Conservation (phyloP, 2,113 vertebrate species). For the Nothobranchius kuhntae region DNA sequence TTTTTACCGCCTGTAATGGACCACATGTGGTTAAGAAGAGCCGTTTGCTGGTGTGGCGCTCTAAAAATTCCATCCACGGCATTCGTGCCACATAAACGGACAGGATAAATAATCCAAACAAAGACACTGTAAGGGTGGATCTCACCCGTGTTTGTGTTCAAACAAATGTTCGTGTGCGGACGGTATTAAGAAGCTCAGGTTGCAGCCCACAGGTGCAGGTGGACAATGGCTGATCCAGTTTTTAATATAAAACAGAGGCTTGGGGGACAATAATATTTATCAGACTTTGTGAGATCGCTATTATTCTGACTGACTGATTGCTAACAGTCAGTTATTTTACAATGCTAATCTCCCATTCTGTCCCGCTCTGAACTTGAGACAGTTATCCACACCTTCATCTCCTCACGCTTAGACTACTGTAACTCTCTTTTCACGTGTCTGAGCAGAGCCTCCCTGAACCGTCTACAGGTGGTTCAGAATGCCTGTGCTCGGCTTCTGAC, state of each 20-base stretch:
- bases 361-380: too few species aligned
- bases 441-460: too few species aligned
- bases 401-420: too few species aligned
- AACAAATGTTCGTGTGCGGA: constrained; percentile 36
- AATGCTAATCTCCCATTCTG: too few species aligned
- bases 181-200: constrained; percentile 28
- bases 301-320: background rate
- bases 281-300: background rate
- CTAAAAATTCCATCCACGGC: constrained; percentile 33
- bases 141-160: constrained; percentile 38
- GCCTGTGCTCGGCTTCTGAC: too few species aligned
- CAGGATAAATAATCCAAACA: constrained; percentile 11
- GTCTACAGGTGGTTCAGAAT: too few species aligned
- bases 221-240: constrained; percentile 15
- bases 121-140: background rate
- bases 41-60: constrained; percentile 13
- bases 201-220: constrained; percentile 43
- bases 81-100: constrained; percentile 1
- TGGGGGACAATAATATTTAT: background rate
- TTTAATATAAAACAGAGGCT: constrained; percentile 19
- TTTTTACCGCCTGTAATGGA: constrained; percentile 26
- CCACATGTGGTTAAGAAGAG: constrained; percentile 29
- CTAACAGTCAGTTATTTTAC: background rate
- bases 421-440: too few species aligned
- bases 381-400: too few species aligned